Base-by-base conservation (phyloP, 2,888 invertebrate species). In the Polydrusus tereticollis region DNA sequence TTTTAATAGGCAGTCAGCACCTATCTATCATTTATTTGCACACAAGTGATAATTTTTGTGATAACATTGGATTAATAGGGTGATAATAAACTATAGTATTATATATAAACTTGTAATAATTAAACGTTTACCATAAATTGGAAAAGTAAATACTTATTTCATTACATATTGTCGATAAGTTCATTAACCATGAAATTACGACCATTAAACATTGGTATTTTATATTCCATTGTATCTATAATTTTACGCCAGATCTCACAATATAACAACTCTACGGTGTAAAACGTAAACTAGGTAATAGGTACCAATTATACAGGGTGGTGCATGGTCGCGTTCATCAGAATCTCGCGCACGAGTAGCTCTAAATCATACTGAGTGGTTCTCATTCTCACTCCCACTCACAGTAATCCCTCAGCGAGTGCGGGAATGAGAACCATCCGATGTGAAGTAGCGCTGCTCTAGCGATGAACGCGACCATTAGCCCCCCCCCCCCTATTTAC, bases 151-250 rank as follows among this genome's bases (percentile, higher is more conserved):
- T 47, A 20, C 14, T 8, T 45, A 52, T 29, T 29, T 14, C 10
- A 52, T 52, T 29, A n/a, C n/a, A n/a, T n/a, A 52, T 52, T 7
- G 26, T 5, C 52, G 52, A 21, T 29, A 52, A 52, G 52, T 52
- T 52, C 52, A 52, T 26, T 52, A 52, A 26, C 52, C 52, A 52
- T 52, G 52, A 52, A 52, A 52, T 29, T 52, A 29, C 4, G 52
- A 16, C 14, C 14, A 52, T 52, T 52, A 52, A 26, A 52, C 16
- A 52, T 29, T 12, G 23, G 8, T 4, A 52, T 29, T 52, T 52
- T 29, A 29, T n/a, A 52, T 52, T 52, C 29, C 14, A 52, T 52
- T 52, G 52, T 52, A 52, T 52, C 21, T n/a, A n/a, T n/a, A 21
- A 29, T 52, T 52, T 52, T 29, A 29, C 14, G 52, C 26, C 12